Base-by-base conservation (phyloP, 2,888 invertebrate genomes). In the Beris morrisii region DNA sequence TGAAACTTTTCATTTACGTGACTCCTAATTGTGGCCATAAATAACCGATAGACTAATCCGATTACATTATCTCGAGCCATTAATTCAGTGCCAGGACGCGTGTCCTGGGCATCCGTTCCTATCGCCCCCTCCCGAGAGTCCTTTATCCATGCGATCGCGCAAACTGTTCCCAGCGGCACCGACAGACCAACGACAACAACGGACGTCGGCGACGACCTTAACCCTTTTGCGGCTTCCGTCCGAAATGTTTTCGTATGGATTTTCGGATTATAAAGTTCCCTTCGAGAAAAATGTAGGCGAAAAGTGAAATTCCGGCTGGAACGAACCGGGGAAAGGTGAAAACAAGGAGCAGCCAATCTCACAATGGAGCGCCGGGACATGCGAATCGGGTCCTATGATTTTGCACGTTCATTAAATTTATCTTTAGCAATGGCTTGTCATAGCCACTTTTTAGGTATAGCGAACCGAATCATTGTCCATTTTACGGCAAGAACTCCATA, bases 41-140 rank as follows among this genome's bases (percentile, higher is more conserved):
- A 69, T 69, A 67, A 69, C 65, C 64, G 69, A 69, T 69, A 69
- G 69, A 59, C 69, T 67, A 69, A 69, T 69, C 69, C 65, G 69
- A 69, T 69, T 69, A 69, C 67, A 69, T 69, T 69, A 69, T 69
- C 69, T 67, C 63, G 46, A 46, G 58, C 65, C 67, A 69, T 69
- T 69, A 67, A 65, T 65, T 69, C 63, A 63, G 53, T 38, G 22
- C 50, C 31, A 22, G 61, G 61, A 61, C 61, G 52, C 48, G 48
- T 61, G 61, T 61, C 48, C 50, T 61, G 31, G 50, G 48, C 61
- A 56, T 56, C 55, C 32, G 55, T 38, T 56, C 32, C 55, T 43
- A 56, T 56, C 55, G 43, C 43, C 55, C 55, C 31, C 43, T 32
- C 31, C 2, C 53, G n/a, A n/a, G 30, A 30, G n/a, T 30, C 31